Percentiles rank a stretch among this genome's conserved stretches.
Conservation (phyloP, 2,888 invertebrate genomes). For the Eupithecia subfuscata region DNA sequence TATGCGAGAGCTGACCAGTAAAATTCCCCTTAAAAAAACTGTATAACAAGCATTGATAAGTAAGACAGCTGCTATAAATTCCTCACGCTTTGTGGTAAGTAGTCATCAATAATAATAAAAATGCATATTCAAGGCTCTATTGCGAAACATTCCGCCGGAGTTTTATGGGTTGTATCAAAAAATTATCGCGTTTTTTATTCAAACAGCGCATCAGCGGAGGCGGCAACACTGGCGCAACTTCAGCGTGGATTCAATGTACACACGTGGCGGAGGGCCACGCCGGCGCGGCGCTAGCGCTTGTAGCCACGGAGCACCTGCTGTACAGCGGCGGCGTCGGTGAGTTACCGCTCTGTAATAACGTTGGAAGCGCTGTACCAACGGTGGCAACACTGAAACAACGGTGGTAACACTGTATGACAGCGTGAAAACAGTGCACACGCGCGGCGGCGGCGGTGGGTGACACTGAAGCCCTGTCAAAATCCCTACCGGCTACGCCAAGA, state of each 20-base stretch:
- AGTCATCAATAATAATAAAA: no score
- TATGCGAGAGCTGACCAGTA: no score
- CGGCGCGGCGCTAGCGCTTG: constrained; percentile 91
- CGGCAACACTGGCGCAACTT: constrained; percentile 44
- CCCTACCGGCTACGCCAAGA: not conserved
- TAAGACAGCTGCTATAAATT: no score
- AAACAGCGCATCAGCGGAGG: constrained; percentile 54
- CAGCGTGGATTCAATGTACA: constrained; percentile 88
- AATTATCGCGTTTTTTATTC: not conserved
- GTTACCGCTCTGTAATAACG: constrained; percentile 25
- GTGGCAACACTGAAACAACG: not conserved
- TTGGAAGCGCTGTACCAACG: not conserved
- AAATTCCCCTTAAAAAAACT: no score
- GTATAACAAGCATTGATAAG: no score
- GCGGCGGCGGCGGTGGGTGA: no score
- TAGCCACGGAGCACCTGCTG: constrained; percentile 88
- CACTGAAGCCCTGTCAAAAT: no score
- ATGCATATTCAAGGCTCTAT: no score
- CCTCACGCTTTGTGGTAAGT: no score
- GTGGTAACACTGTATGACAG: constrained; percentile 61
- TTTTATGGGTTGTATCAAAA: no score
- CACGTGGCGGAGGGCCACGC: constrained; percentile 94
- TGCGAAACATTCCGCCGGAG: not conserved
- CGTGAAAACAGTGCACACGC: constrained; percentile 87
- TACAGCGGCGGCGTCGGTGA: constrained; percentile 94